phyloP scores from a whole-genome alignment of 2,113 vertebrate species.

The Tichodroma muraria region DNA sequence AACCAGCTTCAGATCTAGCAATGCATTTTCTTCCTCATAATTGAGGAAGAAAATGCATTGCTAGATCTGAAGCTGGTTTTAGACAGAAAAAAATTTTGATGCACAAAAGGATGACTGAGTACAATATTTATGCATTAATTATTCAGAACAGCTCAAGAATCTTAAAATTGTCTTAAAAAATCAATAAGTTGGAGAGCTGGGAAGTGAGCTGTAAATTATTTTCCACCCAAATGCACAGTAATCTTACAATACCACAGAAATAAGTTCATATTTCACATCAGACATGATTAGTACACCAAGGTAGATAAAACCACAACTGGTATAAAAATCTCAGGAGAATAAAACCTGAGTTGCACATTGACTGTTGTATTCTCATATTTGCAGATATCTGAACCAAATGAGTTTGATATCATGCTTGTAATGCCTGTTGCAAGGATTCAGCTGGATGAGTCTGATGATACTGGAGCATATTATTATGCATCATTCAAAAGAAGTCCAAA shows the following conservation, averaged over 20 bases:
- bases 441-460: slow-evolving; percentile 15
- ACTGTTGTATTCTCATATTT: not conserved
- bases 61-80: no score
- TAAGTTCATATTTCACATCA: not conserved
- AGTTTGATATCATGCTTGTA: slow-evolving; percentile 76
- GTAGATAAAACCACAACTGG: not conserved
- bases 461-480: slow-evolving; percentile 58
- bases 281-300: not conserved
- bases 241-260: not conserved
- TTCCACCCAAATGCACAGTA: not conserved
- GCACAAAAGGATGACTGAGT: not conserved
- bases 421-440: slow-evolving; percentile 49
- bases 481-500: slow-evolving; percentile 57
- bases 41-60: no score
- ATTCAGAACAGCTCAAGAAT: not conserved
- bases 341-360: not conserved
- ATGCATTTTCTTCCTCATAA: no score
- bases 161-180: not conserved
- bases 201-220: not conserved
- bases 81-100: no score
- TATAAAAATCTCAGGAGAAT: not conserved
- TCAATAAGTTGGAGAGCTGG: not conserved
- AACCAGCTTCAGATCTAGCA: not conserved
- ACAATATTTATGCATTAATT: not conserved
- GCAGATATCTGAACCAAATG: slow-evolving; percentile 70